Base-by-base conservation (phyloP, 2,888 invertebrate genomes). In the Dilophus febrilis region DNA sequence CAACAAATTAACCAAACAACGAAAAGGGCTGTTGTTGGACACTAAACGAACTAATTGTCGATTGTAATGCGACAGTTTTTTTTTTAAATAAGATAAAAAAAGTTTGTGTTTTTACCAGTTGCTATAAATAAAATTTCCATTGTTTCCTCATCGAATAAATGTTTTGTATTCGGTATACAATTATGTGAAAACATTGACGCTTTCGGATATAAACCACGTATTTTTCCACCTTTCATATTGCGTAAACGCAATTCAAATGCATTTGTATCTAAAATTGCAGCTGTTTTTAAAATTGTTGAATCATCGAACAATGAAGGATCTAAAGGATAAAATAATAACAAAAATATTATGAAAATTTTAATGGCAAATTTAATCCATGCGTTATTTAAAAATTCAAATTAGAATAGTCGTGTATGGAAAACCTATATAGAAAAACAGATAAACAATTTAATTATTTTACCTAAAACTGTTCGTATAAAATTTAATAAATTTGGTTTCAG, bases 191-290 rank as follows among this genome's bases (percentile, higher is more conserved):
- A 68, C 67, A 82, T 71, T 6, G 77, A 70, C 1, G 74, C 72
- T 40, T 67, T 68, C 1, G 74, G 66, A 54, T 74, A 83, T 42
- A 83, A 56, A 37, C 71, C 76, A 43, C 78, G 64, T 18, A 73
- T 60, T 48, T 70, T 71, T 27, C 64, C 64, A 4, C 60, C 47
- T 35, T 64, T 49, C 16, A 46, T 50, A 1, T 41, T 28, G 35
- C 49, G 46, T 41, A 69, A 67, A 18, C 75, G 64, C 2, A 81
- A 67, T 49, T 81, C 80, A 51, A 77, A 79, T 1, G 76, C 59
- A 50, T 82, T 81, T 2, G 77, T 77, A 50, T 81, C 80, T 47
- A 77, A 66, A 50, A 77, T 74, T n/a, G 75, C 79, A 12, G 77
- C 71, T 41, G 68, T 65, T 52, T 65, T 71, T 41, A 74, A 53